A percentile compares a stretch with the other conserved stretches of the same genome.
Evolutionary conservation across 2,797 vertebrate genomes (phyloP).

Genomic region (Chelonia mydas): DNA sequence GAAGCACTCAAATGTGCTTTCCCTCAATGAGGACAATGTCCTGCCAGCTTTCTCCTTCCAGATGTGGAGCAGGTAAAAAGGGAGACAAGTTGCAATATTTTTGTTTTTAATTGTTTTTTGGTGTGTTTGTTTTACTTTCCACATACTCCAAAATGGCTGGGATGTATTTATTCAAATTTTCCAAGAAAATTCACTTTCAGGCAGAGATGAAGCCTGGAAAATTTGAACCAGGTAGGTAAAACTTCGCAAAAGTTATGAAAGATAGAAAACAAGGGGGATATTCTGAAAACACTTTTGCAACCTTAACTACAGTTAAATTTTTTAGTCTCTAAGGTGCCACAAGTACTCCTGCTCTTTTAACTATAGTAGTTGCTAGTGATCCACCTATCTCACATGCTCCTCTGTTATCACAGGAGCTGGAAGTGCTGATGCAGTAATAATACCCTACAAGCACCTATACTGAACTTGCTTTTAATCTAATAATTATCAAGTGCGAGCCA

Average conservation of each 20-base stretch:
- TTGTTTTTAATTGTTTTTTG: background rate
- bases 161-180: background rate
- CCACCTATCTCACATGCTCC: background rate
- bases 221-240: background rate
- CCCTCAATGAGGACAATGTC: background rate
- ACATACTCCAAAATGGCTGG: fast-evolving
- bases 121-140: background rate
- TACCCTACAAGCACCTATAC: background rate
- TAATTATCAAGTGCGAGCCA: background rate
- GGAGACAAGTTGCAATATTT: background rate
- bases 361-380: background rate
- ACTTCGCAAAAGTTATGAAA: background rate
- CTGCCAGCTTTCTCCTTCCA: background rate
- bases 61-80: background rate
- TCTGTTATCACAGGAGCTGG: background rate
- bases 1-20: background rate
- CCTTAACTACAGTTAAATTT: background rate
- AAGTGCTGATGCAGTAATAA: background rate
- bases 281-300: background rate
- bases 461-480: background rate
- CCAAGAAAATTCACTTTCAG: background rate
- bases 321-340: too few species aligned
- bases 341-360: background rate
- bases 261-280: background rate
- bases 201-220: background rate